A percentile compares a stretch with the other conserved stretches of the same genome.
phyloP scores from a whole-genome alignment of 2,888 invertebrate genomes.

The Ashinkailepas kermadecensis region DNA sequence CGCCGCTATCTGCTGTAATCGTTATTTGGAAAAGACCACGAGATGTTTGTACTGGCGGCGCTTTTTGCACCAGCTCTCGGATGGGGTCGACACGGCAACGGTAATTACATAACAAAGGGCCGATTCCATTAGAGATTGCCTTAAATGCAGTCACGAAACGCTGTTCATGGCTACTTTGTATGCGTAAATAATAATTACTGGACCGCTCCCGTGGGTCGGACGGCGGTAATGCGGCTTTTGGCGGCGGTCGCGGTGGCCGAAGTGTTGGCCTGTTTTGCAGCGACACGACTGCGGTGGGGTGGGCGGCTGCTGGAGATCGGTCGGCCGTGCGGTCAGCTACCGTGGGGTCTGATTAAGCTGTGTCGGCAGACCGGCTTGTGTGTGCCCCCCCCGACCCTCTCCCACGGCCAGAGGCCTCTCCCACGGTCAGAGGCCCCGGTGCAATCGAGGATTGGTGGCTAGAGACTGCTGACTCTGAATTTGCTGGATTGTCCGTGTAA shows the following conservation, averaged over 20 bases:
- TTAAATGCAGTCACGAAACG: constrained; percentile 14
- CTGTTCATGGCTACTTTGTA: constrained; percentile 19
- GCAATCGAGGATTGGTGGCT: too few species aligned
- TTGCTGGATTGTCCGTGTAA: too few species aligned
- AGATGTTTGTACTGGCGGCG: constrained; percentile 4
- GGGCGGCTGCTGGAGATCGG: too few species aligned
- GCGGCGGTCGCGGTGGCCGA: not conserved
- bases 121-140: constrained; percentile 17
- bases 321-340: too few species aligned
- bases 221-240: not conserved
- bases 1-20: not conserved
- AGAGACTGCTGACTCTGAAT: too few species aligned
- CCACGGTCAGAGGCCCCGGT: too few species aligned
- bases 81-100: not conserved
- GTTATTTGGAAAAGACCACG: constrained; percentile 16
- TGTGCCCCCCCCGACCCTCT: too few species aligned
- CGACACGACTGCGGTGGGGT: not conserved
- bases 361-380: not conserved
- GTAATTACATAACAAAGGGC: constrained; percentile 15
- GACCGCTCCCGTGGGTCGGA: not conserved
- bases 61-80: constrained; percentile 2
- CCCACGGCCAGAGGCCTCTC: too few species aligned
- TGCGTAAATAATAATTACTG: constrained; percentile 14
- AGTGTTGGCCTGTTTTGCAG: not conserved
- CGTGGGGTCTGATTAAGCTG: not conserved